Evolutionary conservation across 2,888 invertebrate species (phyloP), one percentile per base, ranked within the genome.

Genomic region (Physocephala rufipes): DNA sequence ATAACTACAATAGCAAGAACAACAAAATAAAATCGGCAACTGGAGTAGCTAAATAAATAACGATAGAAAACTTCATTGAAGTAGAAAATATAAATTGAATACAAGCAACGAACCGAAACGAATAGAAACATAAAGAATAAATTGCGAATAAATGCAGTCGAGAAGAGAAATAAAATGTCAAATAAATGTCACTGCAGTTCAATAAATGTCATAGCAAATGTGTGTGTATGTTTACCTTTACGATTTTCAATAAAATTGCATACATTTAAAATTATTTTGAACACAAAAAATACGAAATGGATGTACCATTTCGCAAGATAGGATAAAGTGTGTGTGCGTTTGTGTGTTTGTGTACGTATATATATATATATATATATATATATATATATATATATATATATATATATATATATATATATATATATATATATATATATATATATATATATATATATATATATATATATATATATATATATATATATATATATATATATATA

Each of bases 111-210:
- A 36, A 36, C 5, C 21, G 21, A 53, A 53, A 21, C 53, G 53
- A 53, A 53, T 12, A 12, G 21, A 21, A 21, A 1, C 12, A 9
- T 21, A 12, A 58, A 58, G 26, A 58, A 58, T 15, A 28, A n/a
- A 53, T n/a, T 53, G 67, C 49, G 21, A 67, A 67, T 66, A 66
- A 62, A 51, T 30, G 61, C 68, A 62, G 62, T 53, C 30, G 30
- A 15, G 55, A 58, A 67, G 55, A 26, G n/a, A 67, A 55, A 67
- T 58, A 67, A 67, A 36, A 67, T 45, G 67, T 58, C 67, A 67
- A 26, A 67, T 67, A 67, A 67, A 58, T 45, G 67, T 67, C 67
- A 67, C 43, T 36, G 51, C 51, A 62, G 51, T 51, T 62, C 62
- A 67, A 67, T 67, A 43, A 67, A 58, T 45, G 66, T 55, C 66